Conservation (phyloP, 2,113 vertebrate genomes). For the Ibidorhyncha struthersii region DNA sequence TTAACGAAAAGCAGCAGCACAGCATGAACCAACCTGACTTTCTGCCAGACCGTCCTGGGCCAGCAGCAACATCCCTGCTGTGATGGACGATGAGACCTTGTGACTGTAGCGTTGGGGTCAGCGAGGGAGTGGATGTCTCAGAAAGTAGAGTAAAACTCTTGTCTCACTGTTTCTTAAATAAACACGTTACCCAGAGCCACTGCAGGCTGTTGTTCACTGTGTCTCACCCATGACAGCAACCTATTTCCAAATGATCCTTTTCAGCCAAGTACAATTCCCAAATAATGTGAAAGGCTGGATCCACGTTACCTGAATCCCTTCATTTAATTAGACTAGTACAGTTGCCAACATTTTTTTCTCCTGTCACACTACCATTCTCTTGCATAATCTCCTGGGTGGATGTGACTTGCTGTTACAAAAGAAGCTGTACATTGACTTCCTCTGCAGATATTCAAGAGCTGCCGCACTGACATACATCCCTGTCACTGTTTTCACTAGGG, state of each 20-base stretch:
- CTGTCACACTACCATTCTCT: not conserved
- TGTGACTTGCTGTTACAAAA: not conserved
- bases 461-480: not conserved
- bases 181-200: not conserved
- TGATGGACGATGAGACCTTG: not conserved
- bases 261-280: not conserved
- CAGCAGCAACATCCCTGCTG: not conserved
- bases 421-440: not conserved
- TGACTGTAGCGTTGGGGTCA: not conserved
- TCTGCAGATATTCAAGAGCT: not conserved
- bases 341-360: not conserved
- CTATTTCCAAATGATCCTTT: not conserved
- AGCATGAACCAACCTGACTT: not conserved
- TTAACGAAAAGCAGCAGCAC: not conserved
- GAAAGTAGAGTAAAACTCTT: not conserved
- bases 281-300: not conserved
- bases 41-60: fast-evolving
- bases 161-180: not conserved
- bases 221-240: not conserved
- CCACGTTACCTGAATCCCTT: not conserved
- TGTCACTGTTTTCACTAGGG: not conserved
- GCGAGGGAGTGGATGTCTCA: not conserved
- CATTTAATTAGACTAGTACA: not conserved
- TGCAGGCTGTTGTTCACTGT: not conserved
- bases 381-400: not conserved